phyloP scores from a whole-genome alignment of 2,888 invertebrate genomes.

The Acanthococcus lagerstroemiae region DNA sequence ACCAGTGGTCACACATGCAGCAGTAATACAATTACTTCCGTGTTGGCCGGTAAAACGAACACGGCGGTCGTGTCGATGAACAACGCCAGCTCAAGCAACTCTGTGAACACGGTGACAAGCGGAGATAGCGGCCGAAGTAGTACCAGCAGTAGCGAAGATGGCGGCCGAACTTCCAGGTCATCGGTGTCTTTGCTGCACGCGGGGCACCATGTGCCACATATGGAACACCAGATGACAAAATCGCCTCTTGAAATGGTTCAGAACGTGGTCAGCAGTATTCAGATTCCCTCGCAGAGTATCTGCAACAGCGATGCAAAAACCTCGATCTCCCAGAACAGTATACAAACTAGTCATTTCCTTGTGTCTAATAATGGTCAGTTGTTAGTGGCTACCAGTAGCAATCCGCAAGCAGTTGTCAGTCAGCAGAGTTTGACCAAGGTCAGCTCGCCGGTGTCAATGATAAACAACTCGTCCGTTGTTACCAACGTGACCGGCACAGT shows the following conservation, averaged over 20 bases:
- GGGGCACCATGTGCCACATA: not conserved
- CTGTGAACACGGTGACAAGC: not conserved
- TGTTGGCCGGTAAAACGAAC: slow-evolving; percentile 62
- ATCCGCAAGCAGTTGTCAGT: slow-evolving; percentile 37
- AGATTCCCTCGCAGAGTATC: slow-evolving; percentile 35
- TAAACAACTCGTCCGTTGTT: slow-evolving; percentile 44
- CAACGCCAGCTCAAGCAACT: slow-evolving; percentile 23
- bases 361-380: slow-evolving; percentile 66
- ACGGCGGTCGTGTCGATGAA: slow-evolving; percentile 65
- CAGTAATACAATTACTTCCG: slow-evolving; percentile 71
- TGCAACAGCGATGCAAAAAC: slow-evolving; percentile 32
- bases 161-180: not conserved
- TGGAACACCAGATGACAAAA: slow-evolving; percentile 39
- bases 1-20: slow-evolving; percentile 67
- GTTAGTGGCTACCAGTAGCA: slow-evolving; percentile 51
- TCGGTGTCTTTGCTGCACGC: too few relatives aligned
- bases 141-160: slow-evolving; percentile 33
- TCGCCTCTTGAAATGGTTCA: slow-evolving; percentile 69
- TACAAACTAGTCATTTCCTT: slow-evolving; percentile 51
- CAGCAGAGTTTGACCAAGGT: slow-evolving; percentile 12
- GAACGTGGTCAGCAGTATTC: slow-evolving; percentile 38
- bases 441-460: slow-evolving; percentile 44
- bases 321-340: slow-evolving; percentile 18
- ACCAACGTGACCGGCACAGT: slow-evolving; percentile 57
- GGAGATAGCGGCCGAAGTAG: slow-evolving; percentile 35